Base-by-base conservation (phyloP, 2,888 invertebrate species). In the Drosophila tanythrix region DNA sequence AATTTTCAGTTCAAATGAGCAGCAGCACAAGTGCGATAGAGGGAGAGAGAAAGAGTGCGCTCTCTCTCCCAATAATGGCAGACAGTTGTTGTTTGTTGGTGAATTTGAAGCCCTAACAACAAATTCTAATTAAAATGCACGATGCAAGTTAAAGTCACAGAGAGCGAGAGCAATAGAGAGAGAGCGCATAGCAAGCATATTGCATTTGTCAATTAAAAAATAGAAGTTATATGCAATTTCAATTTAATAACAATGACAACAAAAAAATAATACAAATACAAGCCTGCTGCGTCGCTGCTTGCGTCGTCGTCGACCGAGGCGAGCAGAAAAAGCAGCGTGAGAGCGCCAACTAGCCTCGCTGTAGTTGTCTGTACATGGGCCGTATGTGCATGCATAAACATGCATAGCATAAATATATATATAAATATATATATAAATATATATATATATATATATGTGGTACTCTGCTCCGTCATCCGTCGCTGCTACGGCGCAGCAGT, bases 121-220 rank as follows among this genome's bases (percentile, higher is more conserved):
- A 74, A 78, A 79, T 52, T 69, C 64, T 69, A 74, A 79, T 78
- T 78, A 79, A 74, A 79, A 69, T 84, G 77, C 76, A 73, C 73
- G 50, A 57, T 62, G 63, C 65, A 65, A 31, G 50, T 43, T 46
- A 46, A 31, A 33, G 35, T 46, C 21, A 29, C 11, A 56, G 40
- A 51, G 48, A 51, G 35, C 29, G 15, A 5, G 21, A 25, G 27
- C 25, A 18, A 51, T 15, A 25, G 33, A 27, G 43, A 52, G 53
- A 62, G 36, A 38, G 38, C 46, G 15, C 21, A 46, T 46, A 48
- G 38, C 35, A 36, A 66, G 48, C 52, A 68, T 65, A 59, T 64
- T 67, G 59, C 38, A 67, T 77, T 74, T 70, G 27, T 66, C 58
- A 55, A 66, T 67, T 58, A 65, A 85, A 77, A 55, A 75, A 72